These are phyloP conservation scores for Branchinecta sandiegonensis DNA, from an alignment of 2,888 invertebrate genomes.

Conservation along the genomic window DNA sequence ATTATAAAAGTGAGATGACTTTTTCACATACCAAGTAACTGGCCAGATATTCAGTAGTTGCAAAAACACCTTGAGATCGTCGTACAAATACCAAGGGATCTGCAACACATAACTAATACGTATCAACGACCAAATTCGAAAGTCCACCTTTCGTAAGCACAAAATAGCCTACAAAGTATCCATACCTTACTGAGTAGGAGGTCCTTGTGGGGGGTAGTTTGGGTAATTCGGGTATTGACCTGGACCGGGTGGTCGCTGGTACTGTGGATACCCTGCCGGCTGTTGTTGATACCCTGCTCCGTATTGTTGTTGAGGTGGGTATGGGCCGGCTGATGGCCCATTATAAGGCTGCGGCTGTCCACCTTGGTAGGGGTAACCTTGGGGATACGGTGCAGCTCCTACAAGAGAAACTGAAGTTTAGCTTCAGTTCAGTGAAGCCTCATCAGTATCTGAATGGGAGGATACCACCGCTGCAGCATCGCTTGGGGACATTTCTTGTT, in stretches of 20 bases:
- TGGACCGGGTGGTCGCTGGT: slow-evolving; percentile 25
- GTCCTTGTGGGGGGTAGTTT: slow-evolving; percentile 4
- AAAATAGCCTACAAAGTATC: too few relatives aligned
- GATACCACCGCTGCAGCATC: too few relatives aligned
- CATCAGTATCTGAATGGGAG: too few relatives aligned
- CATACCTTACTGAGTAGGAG: not conserved
- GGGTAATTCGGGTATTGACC: slow-evolving; percentile 23
- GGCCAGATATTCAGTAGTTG: too few relatives aligned
- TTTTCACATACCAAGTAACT: too few relatives aligned
- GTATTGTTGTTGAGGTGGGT: slow-evolving; percentile 3
- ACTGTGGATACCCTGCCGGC: not conserved
- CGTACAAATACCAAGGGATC: too few relatives aligned
- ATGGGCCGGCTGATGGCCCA: not conserved
- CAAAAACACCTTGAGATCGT: too few relatives aligned
- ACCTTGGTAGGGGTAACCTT: slow-evolving; percentile 1
- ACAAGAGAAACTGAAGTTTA: not conserved
- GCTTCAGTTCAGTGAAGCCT: not conserved
- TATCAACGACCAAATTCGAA: too few relatives aligned
- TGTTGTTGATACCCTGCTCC: not conserved
- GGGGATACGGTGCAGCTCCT: not conserved
- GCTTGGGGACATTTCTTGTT: too few relatives aligned
- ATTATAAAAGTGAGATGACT: too few relatives aligned
- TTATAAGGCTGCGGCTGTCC: not conserved
- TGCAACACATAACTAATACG: too few relatives aligned
- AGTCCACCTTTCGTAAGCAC: too few relatives aligned